Evolutionary conservation across 2,888 invertebrate genomes (phyloP).

Genomic region (Allolobophora icterica): DNA sequence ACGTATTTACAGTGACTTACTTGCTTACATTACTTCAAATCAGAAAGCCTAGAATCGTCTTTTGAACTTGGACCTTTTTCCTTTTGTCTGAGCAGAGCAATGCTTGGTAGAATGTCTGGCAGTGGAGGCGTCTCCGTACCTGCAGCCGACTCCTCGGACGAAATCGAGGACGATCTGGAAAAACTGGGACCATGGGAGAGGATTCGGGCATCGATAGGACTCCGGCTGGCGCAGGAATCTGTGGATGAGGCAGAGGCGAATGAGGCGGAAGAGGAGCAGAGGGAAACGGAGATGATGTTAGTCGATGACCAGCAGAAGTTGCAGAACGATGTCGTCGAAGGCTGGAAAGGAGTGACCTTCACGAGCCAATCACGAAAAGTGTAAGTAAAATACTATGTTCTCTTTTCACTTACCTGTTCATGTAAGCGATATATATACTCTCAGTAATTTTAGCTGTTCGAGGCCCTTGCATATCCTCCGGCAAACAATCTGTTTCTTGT

Average conservation of each 20-base stretch:
- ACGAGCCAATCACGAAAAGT: neutral
- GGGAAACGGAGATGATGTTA: neutral
- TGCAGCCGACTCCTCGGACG: neutral
- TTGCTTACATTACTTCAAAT: no score
- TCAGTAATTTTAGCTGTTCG: neutral
- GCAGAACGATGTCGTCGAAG: neutral
- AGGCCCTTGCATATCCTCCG: neutral
- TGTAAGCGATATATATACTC: neutral
- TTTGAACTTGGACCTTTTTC: no score
- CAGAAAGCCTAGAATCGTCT: no score
- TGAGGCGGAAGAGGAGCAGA: neutral
- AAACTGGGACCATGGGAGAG: neutral
- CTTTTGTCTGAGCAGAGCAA: no score
- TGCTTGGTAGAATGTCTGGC: neutral
- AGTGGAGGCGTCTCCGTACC: no score
- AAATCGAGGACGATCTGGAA: neutral
- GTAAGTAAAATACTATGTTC: neutral
- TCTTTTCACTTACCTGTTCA: neutral
- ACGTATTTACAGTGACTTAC: no score
- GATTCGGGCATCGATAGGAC: neutral
- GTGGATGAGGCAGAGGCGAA: neutral
- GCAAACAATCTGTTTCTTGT: no score
- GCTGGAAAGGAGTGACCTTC: neutral
- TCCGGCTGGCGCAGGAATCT: neutral
- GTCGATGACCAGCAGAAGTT: neutral